Evolutionary conservation across 2,888 invertebrate genomes (phyloP).

Genomic region (Xanthorhoe spadicearia): DNA sequence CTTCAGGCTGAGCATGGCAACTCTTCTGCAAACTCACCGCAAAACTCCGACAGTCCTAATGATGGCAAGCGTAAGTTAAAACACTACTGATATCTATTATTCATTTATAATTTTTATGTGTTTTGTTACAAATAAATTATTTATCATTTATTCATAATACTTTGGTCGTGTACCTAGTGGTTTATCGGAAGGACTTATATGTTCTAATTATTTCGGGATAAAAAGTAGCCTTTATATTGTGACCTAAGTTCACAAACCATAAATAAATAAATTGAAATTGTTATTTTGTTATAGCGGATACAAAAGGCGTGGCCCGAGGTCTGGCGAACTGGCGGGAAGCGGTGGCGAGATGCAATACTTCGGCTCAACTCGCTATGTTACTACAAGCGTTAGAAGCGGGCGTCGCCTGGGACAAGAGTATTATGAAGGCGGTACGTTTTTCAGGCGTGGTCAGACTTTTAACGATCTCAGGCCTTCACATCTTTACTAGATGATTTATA

Average conservation of each 20-base stretch:
- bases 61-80: slow-evolving; percentile 65
- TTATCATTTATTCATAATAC: no score
- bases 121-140: no score
- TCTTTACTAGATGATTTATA: no score
- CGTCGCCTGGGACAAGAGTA: slow-evolving; percentile 99
- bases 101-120: no score
- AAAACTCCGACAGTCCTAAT: slow-evolving; percentile 58
- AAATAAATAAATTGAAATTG: no score
- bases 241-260: no score
- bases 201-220: no score
- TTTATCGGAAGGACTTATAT: no score
- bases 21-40: slow-evolving; percentile 66
- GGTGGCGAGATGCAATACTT: slow-evolving; percentile 91
- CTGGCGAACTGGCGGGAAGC: slow-evolving; percentile 95
- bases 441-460: not conserved
- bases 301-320: slow-evolving; percentile 89
- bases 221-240: no score
- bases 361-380: slow-evolving; percentile 91
- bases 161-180: no score
- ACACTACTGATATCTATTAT: not conserved
- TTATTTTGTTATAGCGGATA: slow-evolving; percentile 50
- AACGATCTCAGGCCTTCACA: no score
- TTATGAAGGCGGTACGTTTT: slow-evolving; percentile 97
- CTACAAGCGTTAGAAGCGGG: slow-evolving; percentile 95
- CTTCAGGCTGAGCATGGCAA: slow-evolving; percentile 74